A percentile compares a stretch with the other conserved stretches of the same genome.
These are phyloP conservation scores for Bombylius discolor DNA, from an alignment of 2,888 invertebrate species.

Conservation along the genomic window DNA sequence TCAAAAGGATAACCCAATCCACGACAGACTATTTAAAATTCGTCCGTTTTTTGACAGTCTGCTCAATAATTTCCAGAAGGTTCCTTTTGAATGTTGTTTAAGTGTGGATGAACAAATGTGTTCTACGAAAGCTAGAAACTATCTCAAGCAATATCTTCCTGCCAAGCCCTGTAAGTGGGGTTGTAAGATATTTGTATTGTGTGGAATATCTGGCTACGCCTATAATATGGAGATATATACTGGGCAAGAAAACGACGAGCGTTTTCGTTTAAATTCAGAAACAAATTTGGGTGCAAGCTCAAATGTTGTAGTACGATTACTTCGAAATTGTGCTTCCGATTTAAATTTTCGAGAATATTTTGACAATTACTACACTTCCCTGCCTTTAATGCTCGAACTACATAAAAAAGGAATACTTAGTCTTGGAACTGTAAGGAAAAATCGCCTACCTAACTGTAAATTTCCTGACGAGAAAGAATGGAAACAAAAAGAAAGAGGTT, in stretches of 20 bases:
- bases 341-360: conserved; percentile 2
- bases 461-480: not conserved
- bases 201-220: no score
- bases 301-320: not conserved
- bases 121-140: no score
- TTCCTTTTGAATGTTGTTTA: no score
- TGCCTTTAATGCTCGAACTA: conserved; percentile 9
- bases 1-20: not conserved
- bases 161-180: no score
- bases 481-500: not conserved
- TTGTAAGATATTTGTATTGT: no score
- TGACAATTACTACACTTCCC: conserved; percentile 1
- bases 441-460: not conserved
- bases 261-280: conserved; percentile 1
- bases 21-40: no score
- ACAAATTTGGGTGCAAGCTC: not conserved
- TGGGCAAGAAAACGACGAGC: conserved; percentile 2
- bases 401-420: conserved; percentile 2
- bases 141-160: no score
- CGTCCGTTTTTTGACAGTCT: no score
- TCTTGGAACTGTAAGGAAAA: not conserved
- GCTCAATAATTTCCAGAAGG: no score
- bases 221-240: no score
- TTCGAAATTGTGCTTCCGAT: not conserved
- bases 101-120: no score